phyloP scores from a whole-genome alignment of 1,140 invertebrate genomes.

The Bathynomus jamesi region DNA sequence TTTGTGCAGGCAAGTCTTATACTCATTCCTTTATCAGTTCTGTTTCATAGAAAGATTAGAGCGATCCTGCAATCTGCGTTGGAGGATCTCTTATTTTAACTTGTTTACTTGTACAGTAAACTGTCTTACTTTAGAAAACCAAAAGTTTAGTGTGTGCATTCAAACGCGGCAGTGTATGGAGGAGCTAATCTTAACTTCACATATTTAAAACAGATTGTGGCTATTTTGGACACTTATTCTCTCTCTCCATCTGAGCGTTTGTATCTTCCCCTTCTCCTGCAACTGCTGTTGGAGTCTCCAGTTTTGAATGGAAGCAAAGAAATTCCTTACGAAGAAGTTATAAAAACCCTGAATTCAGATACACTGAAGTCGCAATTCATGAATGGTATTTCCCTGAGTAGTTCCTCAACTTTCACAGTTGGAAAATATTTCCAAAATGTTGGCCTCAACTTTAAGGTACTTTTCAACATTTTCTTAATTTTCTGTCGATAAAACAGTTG shows the following conservation, averaged over 20 bases:
- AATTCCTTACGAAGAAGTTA: slow-evolving; percentile 61
- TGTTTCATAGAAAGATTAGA: no score
- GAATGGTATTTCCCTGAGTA: slow-evolving; percentile 52
- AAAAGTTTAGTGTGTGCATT: no score
- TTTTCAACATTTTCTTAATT: no score
- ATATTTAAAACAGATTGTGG: slow-evolving; percentile 56
- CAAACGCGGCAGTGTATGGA: no score
- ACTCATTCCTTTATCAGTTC: slow-evolving; percentile 17
- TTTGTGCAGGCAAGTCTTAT: slow-evolving; percentile 68
- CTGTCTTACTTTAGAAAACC: no score
- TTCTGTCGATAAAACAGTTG: no score
- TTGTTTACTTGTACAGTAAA: no score
- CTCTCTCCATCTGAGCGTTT: slow-evolving; percentile 53
- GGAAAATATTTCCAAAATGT: background rate
- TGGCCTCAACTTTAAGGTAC: background rate
- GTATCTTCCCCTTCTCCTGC: slow-evolving; percentile 64
- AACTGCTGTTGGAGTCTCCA: slow-evolving; percentile 56
- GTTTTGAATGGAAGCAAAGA: slow-evolving; percentile 48
- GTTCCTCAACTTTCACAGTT: background rate
- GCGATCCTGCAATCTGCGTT: no score
- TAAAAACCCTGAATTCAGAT: slow-evolving; percentile 65
- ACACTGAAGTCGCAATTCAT: slow-evolving; percentile 53
- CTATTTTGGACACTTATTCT: slow-evolving; percentile 62
- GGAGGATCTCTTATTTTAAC: no score
- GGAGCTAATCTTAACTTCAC: no score